Conservation (phyloP, 2,797 vertebrate species). For the Poecilia velifera region DNA sequence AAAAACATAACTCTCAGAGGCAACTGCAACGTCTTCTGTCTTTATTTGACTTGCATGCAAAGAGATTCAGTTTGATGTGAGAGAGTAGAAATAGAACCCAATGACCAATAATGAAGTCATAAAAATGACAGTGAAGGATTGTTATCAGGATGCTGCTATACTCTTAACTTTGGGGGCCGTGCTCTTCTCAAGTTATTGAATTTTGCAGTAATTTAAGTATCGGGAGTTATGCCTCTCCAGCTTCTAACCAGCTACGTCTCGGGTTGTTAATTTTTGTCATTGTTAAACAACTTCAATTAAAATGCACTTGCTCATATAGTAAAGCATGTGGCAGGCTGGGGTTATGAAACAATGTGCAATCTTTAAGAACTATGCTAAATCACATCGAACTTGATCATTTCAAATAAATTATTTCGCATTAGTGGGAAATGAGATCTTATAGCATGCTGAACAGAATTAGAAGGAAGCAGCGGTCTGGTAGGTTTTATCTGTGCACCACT, state of each 20-base stretch:
- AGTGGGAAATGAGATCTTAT: constrained; percentile 27
- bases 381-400: constrained; percentile 45
- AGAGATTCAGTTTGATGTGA: constrained; percentile 67
- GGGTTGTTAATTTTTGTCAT: constrained; percentile 74
- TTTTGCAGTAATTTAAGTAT: constrained; percentile 66
- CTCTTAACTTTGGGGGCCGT: constrained; percentile 53
- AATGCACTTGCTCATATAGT: constrained; percentile 55
- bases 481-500: constrained; percentile 36
- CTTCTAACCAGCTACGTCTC: constrained; percentile 53
- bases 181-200: constrained; percentile 66
- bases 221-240: constrained; percentile 36
- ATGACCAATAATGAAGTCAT: constrained; percentile 64
- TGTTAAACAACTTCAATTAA: constrained; percentile 76
- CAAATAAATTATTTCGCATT: constrained; percentile 18
- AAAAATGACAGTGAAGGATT: constrained; percentile 59
- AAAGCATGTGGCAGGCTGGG: constrained; percentile 24
- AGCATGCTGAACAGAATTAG: constrained; percentile 23
- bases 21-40: constrained; percentile 44
- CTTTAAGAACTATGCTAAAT: constrained; percentile 48
- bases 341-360: constrained; percentile 33
- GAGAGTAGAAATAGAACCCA: constrained; percentile 65
- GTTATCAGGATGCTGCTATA: constrained; percentile 64
- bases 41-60: constrained; percentile 65
- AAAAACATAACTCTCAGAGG: constrained; percentile 50
- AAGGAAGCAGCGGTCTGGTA: neutral